A percentile compares a stretch with the other conserved stretches of the same genome.
Evolutionary conservation across 2,797 vertebrate species (phyloP).

Genomic region (Bufotes viridis): DNA sequence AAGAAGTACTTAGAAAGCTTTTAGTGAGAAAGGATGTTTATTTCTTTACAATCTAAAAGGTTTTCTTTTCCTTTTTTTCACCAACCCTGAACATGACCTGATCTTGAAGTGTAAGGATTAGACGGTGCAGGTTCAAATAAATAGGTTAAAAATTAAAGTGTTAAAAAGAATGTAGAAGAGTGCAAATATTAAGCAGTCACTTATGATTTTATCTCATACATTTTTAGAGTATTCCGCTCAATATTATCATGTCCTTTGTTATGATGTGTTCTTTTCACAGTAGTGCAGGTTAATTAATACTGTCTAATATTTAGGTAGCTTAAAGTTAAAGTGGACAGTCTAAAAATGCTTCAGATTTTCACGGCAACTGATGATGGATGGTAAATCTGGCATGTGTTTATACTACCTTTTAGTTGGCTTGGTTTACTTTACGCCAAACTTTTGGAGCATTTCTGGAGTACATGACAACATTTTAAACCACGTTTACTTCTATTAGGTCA

Average conservation of each 20-base stretch:
- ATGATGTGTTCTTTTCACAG: too few relatives aligned
- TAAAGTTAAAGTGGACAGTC: too few relatives aligned
- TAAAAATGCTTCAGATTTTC: too few relatives aligned
- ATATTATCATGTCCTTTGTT: not conserved
- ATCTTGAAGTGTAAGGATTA: slow-evolving; percentile 25
- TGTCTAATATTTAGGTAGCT: too few relatives aligned
- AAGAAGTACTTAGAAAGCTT: slow-evolving; percentile 41
- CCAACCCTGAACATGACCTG: slow-evolving; percentile 25
- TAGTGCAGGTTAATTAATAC: too few relatives aligned
- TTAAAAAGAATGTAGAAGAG: not conserved
- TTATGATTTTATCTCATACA: not conserved
- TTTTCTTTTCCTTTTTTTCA: slow-evolving; percentile 48
- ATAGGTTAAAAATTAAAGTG: slow-evolving; percentile 5
- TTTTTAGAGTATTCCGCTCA: not conserved
- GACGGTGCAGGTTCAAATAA: slow-evolving; percentile 6
- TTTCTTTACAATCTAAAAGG: slow-evolving; percentile 36
- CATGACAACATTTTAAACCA: too few relatives aligned
- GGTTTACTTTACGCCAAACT: too few relatives aligned
- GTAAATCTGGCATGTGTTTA: too few relatives aligned
- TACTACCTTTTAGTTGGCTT: too few relatives aligned
- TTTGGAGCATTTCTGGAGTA: too few relatives aligned
- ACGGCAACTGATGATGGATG: too few relatives aligned
- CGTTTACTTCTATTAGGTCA: too few relatives aligned
- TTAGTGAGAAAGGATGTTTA: slow-evolving; percentile 56
- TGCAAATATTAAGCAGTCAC: not conserved